Conservation (phyloP, 30 jellyfish, hydroid and myxozoan genomes). For the Turritopsis dohrnii region DNA sequence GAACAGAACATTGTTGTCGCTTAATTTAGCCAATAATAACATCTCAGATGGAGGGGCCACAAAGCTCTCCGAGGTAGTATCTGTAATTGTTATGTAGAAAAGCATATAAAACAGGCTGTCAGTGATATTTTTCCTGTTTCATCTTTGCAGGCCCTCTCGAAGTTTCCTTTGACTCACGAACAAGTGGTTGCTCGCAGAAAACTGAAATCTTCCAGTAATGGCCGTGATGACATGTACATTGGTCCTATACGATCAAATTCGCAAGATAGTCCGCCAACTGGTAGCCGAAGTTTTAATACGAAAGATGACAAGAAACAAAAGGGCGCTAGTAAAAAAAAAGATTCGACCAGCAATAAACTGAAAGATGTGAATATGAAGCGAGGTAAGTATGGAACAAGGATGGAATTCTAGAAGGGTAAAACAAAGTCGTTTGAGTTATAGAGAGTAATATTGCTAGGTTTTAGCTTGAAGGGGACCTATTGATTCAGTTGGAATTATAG, state of each 20-base stretch:
- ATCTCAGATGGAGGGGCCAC: slow-evolving; percentile 67
- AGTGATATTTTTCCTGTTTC: too few species aligned
- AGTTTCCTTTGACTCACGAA: slow-evolving; percentile 72
- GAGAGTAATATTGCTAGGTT: too few species aligned
- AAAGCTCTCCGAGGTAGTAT: slow-evolving; percentile 61
- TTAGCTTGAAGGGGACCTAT: too few species aligned
- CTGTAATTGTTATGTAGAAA: too few species aligned
- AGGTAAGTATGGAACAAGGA: slow-evolving; percentile 21
- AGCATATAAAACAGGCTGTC: too few species aligned
- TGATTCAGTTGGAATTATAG: too few species aligned
- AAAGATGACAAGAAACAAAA: slow-evolving; percentile 16
- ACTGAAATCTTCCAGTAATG: slow-evolving; percentile 34
- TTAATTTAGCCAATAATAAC: slow-evolving; percentile 70
- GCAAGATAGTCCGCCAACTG: slow-evolving; percentile 24
- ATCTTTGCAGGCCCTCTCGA: slow-evolving; percentile 78
- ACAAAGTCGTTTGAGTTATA: too few species aligned
- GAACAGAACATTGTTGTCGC: slow-evolving; percentile 72
- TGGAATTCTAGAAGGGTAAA: too few species aligned
- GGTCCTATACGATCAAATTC: neutral
- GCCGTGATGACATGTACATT: neutral
- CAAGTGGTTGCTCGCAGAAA: slow-evolving; percentile 79
- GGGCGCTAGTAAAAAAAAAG: slow-evolving; percentile 11
- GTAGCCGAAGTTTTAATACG: slow-evolving; percentile 31
- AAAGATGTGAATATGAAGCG: slow-evolving; percentile 1
- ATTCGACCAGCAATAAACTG: slow-evolving; percentile 5